Evolutionary conservation across 2,888 invertebrate species (phyloP), one percentile per base, ranked within the genome.

Genomic region (Germaria angustata): DNA sequence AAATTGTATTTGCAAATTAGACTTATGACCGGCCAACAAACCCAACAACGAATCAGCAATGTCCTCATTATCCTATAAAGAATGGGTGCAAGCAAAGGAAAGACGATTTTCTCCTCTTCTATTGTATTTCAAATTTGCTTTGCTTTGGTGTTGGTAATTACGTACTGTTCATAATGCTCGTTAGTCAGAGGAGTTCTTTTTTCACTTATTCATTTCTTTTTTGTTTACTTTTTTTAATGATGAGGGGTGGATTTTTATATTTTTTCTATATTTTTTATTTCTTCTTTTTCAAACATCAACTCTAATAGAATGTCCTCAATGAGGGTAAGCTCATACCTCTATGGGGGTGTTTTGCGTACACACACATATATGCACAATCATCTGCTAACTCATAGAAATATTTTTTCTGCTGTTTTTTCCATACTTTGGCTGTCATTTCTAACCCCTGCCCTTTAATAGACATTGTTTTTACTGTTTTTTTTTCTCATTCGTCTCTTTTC

Each of bases 201-300:
- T 24, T 61, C 39, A 36, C 15, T 44, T 68, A 24, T 49, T 82
- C 57, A 57, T 28, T 69, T 44, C 34, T 41, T 4, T 7, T 34
- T 15, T 46, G 17, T 57, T 63, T 61, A 1, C 3, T 28, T 41
- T 66, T 80, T 20, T 57, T 66, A 81, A 83, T 71, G 80, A 76
- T 84, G 84, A 79, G 84, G 82, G 84, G 84, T 83, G 81, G 83
- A 79, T 77, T 83, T 84, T 72, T 77, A 83, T 59, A 39, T 76
- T 80, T 80, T 75, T 51, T 63, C 34, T 20, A 34, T 8, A 17
- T 49, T 39, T 65, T 55, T 39, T 57, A 22, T n/a, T 22, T 49
- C 36, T 34, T 71, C 61, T 73, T 20, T 68, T 73, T 68, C 57
- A 49, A 34, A 13, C 44, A 73, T 65, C 49, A 82, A 75, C 71